phyloP scores from a whole-genome alignment of 64 coral and sea anemone species.

The Montipora foliosa region DNA sequence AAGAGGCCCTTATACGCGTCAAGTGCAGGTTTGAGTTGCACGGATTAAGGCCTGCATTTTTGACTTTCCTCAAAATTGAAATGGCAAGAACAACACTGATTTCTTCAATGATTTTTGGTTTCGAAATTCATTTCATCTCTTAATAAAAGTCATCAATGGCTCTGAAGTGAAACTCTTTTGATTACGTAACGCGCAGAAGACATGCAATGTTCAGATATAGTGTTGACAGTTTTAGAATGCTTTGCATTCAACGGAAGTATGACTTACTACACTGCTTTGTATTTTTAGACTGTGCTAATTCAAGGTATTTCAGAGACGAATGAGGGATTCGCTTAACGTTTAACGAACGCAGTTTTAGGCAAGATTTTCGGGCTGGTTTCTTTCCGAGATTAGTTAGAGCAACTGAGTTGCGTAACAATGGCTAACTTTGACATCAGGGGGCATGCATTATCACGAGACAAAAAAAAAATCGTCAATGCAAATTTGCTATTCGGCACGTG shows the following conservation, averaged over 20 bases:
- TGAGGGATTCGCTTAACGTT: not conserved
- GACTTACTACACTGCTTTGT: not conserved
- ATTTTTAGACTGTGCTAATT: not conserved
- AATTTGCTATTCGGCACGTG: not conserved
- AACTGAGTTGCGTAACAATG: not conserved
- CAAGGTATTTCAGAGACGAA: not conserved
- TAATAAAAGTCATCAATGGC: no score
- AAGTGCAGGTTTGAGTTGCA: no score
- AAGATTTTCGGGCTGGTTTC: no score
- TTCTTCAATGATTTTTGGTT: no score
- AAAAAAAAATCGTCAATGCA: not conserved
- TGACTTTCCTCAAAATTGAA: not conserved
- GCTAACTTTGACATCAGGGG: not conserved
- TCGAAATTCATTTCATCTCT: no score
- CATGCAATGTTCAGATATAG: not conserved
- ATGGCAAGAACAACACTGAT: not conserved
- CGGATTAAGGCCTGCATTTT: not conserved
- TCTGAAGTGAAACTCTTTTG: not conserved
- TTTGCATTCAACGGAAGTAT: not conserved
- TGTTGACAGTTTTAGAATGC: not conserved
- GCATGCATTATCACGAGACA: not conserved
- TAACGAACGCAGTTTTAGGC: not conserved
- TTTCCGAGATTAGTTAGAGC: not conserved
- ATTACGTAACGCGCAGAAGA: not conserved
- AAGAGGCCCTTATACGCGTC: no score